Base-by-base conservation (phyloP, 2,113 vertebrate species). In the Helogale parvula region DNA sequence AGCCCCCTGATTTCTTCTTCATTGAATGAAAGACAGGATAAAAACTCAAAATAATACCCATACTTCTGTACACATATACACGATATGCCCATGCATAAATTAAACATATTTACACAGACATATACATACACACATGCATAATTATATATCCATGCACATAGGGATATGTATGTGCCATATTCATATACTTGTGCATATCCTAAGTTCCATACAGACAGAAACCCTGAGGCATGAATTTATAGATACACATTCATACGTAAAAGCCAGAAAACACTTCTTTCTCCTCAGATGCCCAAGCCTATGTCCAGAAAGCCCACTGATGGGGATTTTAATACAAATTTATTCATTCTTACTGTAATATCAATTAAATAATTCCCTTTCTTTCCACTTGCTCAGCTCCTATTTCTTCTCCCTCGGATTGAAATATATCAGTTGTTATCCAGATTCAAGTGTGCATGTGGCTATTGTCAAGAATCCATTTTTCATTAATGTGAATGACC, bases 401-500 rank as follows among this genome's bases (percentile, higher is more conserved):
- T 63, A 7, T 57, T 88, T 88, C 57, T 77, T 93, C 15, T 52
- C 4, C 5, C 8, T 91, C 8, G 7, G 16, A 57, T 31, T 69
- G 17, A 76, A 81, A 29, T 72, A 21, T 94, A 96, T 83, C 93
- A 8, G 97, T 98, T 96, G 63, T 86, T 97, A 98, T 98, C 93
- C 94, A 97, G 97, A 98, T 31, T 97, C 96, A 98, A 93, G 83
- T 93, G 69, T 79, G 12, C 54, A 52, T 97, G 85, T 5, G 93
- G 85, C 94, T 97, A 79, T 97, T 79, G 2, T 91, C 69, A 86
- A 85, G 68, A 90, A 98, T 96, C 95, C 95, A 97, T 98, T 98
- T 98, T 95, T 98, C 97, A 98, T 95, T 97, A 97, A 90, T 96
- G 96, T 1, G 4, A 98, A 88, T 96, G 94, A 97, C 98, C 95